Evolutionary conservation across 2,888 invertebrate species (phyloP).

Genomic region (Macrosiphum euphorbiae): DNA sequence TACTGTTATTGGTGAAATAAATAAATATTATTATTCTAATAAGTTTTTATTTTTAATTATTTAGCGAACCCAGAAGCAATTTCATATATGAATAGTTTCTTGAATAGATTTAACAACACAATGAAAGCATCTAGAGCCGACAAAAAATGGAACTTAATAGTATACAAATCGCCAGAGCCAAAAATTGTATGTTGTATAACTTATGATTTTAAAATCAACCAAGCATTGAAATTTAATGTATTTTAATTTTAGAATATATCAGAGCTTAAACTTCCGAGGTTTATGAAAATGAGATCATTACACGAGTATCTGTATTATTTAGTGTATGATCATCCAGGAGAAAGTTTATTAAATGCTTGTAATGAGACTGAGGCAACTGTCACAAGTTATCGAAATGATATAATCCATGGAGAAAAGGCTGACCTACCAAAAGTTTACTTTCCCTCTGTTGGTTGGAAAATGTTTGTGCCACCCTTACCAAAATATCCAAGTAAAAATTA

Average conservation of each 20-base stretch:
- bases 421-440: constrained; percentile 73
- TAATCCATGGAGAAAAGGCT: constrained; percentile 70
- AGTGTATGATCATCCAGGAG: constrained; percentile 74
- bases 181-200: constrained; percentile 51
- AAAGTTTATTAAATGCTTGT: constrained; percentile 68
- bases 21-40: too few relatives aligned
- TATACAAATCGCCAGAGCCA: constrained; percentile 49
- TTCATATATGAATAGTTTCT: constrained; percentile 54
- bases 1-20: too few relatives aligned
- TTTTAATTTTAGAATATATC: constrained; percentile 72
- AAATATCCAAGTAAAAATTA: constrained; percentile 71
- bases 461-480: constrained; percentile 80
- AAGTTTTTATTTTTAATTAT: neutral
- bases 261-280: constrained; percentile 74
- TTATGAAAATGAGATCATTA: constrained; percentile 76
- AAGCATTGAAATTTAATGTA: constrained; percentile 66
- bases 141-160: constrained; percentile 53
- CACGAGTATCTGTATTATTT: constrained; percentile 81
- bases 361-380: constrained; percentile 55
- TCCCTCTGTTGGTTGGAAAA: constrained; percentile 77
- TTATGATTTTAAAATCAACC: neutral
- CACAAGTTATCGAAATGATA: constrained; percentile 67
- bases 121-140: constrained; percentile 50
- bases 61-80: constrained; percentile 34
- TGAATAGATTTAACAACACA: constrained; percentile 57